phyloP scores from a whole-genome alignment of 2,113 vertebrate genomes.

The Toxotes chatareus region DNA sequence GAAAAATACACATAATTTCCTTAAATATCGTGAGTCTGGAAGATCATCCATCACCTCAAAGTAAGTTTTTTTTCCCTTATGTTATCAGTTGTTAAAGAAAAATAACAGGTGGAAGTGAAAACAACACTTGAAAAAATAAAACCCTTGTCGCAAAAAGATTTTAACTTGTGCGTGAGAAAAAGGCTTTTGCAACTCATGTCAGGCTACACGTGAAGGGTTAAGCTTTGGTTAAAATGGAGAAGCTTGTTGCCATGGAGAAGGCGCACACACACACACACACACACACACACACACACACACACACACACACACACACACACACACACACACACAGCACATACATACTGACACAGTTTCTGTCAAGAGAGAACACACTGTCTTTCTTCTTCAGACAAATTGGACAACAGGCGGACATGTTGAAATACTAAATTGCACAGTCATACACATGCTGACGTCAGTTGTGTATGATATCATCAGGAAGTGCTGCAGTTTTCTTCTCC shows the following conservation, averaged over 20 bases:
- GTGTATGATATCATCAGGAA: slow-evolving; percentile 46
- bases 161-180: background rate
- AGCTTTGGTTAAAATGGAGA: slow-evolving; percentile 60
- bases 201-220: slow-evolving; percentile 11
- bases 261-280: background rate
- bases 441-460: slow-evolving; percentile 5
- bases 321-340: background rate
- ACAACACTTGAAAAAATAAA: background rate
- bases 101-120: background rate
- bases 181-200: background rate
- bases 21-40: background rate
- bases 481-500: slow-evolving; percentile 13
- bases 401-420: slow-evolving; percentile 60
- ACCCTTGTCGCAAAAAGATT: background rate
- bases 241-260: slow-evolving; percentile 33
- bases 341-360: slow-evolving; percentile 9
- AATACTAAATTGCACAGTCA: slow-evolving; percentile 60
- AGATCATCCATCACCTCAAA: background rate
- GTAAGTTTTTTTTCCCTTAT: background rate
- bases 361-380: slow-evolving; percentile 7
- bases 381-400: slow-evolving; percentile 39
- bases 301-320: slow-evolving; percentile 6
- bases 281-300: slow-evolving; percentile 11
- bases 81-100: background rate
- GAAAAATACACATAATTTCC: background rate